Conservation (phyloP, 2,888 invertebrate genomes). For the Cyclophora punctaria region DNA sequence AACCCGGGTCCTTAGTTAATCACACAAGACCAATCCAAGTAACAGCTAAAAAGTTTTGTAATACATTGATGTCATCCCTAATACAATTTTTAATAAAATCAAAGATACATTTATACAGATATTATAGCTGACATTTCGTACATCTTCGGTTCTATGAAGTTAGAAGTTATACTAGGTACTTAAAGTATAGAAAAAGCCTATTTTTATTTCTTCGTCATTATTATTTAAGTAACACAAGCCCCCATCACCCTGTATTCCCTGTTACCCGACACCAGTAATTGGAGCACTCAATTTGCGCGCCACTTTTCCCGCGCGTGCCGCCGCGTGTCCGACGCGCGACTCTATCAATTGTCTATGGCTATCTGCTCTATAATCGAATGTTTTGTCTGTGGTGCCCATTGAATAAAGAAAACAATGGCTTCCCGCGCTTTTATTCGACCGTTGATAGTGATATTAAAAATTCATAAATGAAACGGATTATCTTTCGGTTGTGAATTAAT, state of each 20-base stretch:
- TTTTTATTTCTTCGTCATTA: neutral
- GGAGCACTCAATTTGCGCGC: constrained; percentile 73
- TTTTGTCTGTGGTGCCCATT: constrained; percentile 48
- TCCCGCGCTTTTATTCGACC: constrained; percentile 25
- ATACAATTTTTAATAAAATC: no score
- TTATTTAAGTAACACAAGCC: neutral
- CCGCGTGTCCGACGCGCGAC: constrained; percentile 40
- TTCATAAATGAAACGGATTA: constrained; percentile 19
- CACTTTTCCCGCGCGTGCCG: constrained; percentile 52
- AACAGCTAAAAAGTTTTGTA: no score
- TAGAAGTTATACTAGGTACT: neutral
- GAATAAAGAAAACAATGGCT: constrained; percentile 38
- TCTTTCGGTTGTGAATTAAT: constrained; percentile 1
- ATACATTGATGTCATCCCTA: no score
- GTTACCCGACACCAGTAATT: constrained; percentile 63
- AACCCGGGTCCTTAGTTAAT: no score
- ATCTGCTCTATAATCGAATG: constrained; percentile 47
- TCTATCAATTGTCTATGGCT: constrained; percentile 56
- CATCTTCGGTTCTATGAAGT: neutral
- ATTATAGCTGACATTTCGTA: no score
- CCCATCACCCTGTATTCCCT: constrained; percentile 25
- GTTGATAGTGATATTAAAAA: constrained; percentile 18
- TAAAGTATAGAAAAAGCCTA: neutral
- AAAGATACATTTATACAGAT: no score
- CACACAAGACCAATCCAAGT: no score